Conservation (phyloP, 35 echinoderm and acorn worm genomes). For the Ptychodera flava region DNA sequence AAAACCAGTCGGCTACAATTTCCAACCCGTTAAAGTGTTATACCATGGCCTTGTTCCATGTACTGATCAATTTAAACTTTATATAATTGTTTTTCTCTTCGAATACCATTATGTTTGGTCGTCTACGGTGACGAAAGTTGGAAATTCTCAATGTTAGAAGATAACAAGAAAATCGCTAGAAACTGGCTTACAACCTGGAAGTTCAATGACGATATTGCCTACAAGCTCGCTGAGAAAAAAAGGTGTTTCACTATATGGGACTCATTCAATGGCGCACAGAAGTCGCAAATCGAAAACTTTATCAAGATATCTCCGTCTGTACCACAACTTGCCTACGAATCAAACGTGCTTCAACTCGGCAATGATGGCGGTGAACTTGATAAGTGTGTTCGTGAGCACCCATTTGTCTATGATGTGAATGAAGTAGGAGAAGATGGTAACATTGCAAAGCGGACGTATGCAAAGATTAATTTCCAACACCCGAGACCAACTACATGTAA, state of each 20-base stretch:
- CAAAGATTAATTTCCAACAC: no score
- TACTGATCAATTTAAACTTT: no score
- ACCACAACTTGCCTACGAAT: background rate
- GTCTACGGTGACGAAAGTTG: background rate
- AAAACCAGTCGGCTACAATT: no score
- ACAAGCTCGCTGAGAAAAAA: background rate
- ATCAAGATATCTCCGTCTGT: background rate
- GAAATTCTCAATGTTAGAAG: background rate
- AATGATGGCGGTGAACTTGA: background rate
- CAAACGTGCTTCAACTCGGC: background rate
- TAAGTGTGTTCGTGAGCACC: background rate
- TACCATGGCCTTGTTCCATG: no score
- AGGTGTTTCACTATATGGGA: background rate
- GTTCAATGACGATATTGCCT: background rate
- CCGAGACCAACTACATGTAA: no score
- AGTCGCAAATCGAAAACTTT: background rate
- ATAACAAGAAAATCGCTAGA: background rate
- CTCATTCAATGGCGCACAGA: background rate
- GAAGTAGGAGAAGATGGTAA: no score
- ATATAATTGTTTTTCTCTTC: no score
- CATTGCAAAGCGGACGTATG: no score
- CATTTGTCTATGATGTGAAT: no score
- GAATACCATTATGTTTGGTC: no score
- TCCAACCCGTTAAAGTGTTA: no score
- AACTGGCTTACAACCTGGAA: background rate